A percentile compares a stretch with the other conserved stretches of the same genome.
These are phyloP conservation scores for Tenodera sinensis DNA, from an alignment of 2,888 invertebrate species.

Conservation along the genomic window DNA sequence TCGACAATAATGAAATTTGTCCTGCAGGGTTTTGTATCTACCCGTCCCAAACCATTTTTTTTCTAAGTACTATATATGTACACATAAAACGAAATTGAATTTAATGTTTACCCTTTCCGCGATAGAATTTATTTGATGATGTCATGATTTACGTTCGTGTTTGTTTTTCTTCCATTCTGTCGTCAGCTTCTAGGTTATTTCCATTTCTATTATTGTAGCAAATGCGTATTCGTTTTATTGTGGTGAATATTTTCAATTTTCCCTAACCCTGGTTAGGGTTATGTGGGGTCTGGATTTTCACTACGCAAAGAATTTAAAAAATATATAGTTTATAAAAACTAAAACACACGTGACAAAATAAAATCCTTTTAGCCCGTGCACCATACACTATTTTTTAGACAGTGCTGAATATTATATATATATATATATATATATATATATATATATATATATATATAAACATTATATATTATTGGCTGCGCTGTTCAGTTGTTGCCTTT, in stretches of 20 bases:
- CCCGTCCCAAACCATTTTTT: neutral
- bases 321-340: too few species aligned
- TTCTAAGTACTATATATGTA: neutral
- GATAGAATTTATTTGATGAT: neutral
- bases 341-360: too few species aligned
- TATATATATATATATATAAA: too few species aligned
- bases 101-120: constrained; percentile 4
- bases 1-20: neutral
- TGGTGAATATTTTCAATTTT: neutral
- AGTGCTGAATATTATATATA: too few species aligned
- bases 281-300: too few species aligned
- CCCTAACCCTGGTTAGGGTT: too few species aligned
- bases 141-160: neutral
- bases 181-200: neutral
- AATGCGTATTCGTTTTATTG: neutral
- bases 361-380: too few species aligned
- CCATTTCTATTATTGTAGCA: neutral
- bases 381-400: too few species aligned
- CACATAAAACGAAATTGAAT: constrained; percentile 9
- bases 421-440: too few species aligned
- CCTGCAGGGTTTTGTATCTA: neutral
- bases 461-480: too few species aligned
- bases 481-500: too few species aligned
- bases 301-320: too few species aligned
- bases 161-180: neutral